Base-by-base conservation (phyloP, 1,140 invertebrate species). In the Pantala flavescens region DNA sequence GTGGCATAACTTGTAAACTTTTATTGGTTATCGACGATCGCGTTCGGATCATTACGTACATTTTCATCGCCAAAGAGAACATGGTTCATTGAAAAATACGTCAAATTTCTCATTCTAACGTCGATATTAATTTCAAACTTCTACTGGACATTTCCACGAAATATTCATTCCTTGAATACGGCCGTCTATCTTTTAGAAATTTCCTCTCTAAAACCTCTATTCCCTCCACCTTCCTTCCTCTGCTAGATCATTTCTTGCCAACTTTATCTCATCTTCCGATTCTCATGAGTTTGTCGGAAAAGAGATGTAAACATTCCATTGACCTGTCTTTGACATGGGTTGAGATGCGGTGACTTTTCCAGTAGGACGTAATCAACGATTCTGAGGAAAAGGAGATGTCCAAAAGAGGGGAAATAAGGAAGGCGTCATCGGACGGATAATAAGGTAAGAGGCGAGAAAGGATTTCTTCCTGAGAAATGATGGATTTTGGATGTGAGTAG, bases 311-410 rank as follows among this genome's bases (percentile, higher is more conserved):
- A 63, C 49, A 14, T 63, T 63, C 49, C 12, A 63, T 63, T 63
- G 49, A 14, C 49, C 49, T 63, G 49, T 63, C 49, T 7, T 21
- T 21, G 49, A 63, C 49, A 63, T 3, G 49, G 49, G 49, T 63
- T 63, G 49, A 63, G 49, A 63, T 63, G 49, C 49, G 49, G 49
- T 63, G 49, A 14, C 49, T 63, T 63, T 63, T 63, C 49, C 49
- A 16, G 49, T 21, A 63, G n/a, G 49, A 63, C 49, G n/a, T 14
- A 19, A 63, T 63, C 49, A 14, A 19, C 49, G 12, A 63, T 7
- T 63, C 49, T 21, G 49, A 21, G 2, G 49, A 7, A 12, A 63
- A 12, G 5, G 49, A 63, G 12, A 21, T 5, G 12, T 3, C 3
- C 5, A 12, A 49, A 21, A 63, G 49, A 21, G 12, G 49, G 16